A percentile compares a stretch with the other conserved stretches of the same genome.
Evolutionary conservation across 2,888 invertebrate genomes (phyloP).

Genomic region (Dusona sp.): DNA sequence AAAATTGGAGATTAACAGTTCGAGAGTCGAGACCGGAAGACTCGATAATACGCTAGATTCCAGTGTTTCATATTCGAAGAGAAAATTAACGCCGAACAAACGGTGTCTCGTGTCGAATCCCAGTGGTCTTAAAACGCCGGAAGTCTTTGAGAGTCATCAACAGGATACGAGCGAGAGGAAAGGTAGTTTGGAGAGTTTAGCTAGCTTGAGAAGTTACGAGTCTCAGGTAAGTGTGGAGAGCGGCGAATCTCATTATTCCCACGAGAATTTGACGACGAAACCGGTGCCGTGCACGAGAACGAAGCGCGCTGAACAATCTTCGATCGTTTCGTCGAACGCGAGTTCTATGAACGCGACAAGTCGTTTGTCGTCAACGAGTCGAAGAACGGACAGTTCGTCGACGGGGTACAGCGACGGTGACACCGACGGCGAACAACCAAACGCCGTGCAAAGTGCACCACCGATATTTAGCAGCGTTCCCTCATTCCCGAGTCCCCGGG

Average conservation of each 20-base stretch:
- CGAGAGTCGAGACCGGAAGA: constrained; percentile 50
- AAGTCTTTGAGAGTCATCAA: constrained; percentile 74
- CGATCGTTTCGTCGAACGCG: constrained; percentile 73
- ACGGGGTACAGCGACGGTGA: constrained; percentile 85
- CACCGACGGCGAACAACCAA: constrained; percentile 83
- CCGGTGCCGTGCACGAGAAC: constrained; percentile 82
- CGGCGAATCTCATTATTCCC: constrained; percentile 80
- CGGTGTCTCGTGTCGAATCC: constrained; percentile 74
- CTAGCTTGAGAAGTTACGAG: constrained; percentile 84
- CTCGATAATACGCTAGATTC: constrained; percentile 78
- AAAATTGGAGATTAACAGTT: constrained; percentile 7
- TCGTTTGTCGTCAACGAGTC: constrained; percentile 78
- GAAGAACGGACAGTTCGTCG: constrained; percentile 81
- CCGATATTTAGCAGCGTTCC: constrained; percentile 80
- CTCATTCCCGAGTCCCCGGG: constrained; percentile 78
- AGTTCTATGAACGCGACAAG: constrained; percentile 75
- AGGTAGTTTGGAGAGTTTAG: constrained; percentile 86
- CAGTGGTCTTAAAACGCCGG: constrained; percentile 59
- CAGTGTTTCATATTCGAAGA: constrained; percentile 81
- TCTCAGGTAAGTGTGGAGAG: constrained; percentile 85
- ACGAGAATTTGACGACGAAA: constrained; percentile 78
- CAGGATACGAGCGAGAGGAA: constrained; percentile 84
- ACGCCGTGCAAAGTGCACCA: constrained; percentile 82
- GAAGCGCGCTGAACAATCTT: constrained; percentile 79
- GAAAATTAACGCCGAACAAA: constrained; percentile 81